Conservation (phyloP, 2,888 invertebrate genomes). For the Neria commutata region DNA sequence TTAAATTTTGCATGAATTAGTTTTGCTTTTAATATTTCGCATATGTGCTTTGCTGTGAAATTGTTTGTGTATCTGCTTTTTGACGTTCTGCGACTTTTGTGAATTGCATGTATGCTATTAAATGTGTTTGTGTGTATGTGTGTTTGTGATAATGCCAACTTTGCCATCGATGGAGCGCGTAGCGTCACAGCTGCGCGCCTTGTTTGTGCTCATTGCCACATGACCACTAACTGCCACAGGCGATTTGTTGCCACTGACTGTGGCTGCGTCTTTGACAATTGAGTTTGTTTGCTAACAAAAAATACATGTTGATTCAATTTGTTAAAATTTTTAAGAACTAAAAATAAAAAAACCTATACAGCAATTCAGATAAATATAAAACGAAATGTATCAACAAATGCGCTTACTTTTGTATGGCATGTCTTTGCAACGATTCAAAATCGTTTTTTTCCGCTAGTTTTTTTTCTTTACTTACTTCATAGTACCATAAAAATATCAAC, state of each 20-base stretch:
- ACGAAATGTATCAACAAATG: constrained; percentile 17
- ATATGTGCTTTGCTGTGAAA: constrained; percentile 36
- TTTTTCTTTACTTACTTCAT: constrained; percentile 42
- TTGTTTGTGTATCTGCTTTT: constrained; percentile 41
- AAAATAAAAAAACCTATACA: background rate
- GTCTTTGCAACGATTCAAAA: constrained; percentile 48
- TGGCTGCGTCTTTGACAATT: no score
- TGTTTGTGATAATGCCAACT: no score
- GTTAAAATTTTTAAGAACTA: constrained; percentile 19
- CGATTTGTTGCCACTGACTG: no score
- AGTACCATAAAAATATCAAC: constrained; percentile 29
- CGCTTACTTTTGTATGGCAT: constrained; percentile 47
- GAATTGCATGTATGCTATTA: constrained; percentile 33
- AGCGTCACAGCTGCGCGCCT: constrained; percentile 31
- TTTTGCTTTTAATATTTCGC: constrained; percentile 28
- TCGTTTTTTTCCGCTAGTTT: constrained; percentile 35
- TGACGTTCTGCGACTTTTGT: constrained; percentile 28
- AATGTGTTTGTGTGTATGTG: constrained; percentile 4
- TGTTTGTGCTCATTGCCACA: constrained; percentile 43
- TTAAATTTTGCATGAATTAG: constrained; percentile 18
- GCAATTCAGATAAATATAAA: constrained; percentile 11
- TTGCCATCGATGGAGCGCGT: background rate
- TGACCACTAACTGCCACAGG: no score
- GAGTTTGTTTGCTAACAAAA: constrained; percentile 40
- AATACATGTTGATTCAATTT: constrained; percentile 22